A percentile compares a stretch with the other conserved stretches of the same genome.
These are phyloP conservation scores for Cephus rjabovi DNA, from an alignment of 2,888 invertebrate species.

Conservation along the genomic window DNA sequence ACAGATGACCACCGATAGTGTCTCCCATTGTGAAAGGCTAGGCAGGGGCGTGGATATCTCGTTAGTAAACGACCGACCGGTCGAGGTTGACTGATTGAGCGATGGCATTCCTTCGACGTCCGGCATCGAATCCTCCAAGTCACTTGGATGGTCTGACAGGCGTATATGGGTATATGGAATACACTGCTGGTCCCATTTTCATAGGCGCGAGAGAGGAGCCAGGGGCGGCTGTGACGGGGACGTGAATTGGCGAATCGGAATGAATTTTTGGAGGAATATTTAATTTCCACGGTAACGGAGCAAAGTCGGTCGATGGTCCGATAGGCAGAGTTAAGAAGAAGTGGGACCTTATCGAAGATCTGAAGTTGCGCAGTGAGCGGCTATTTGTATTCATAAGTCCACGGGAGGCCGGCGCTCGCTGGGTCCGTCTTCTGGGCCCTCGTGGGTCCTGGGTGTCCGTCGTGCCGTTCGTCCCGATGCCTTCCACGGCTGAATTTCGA, in stretches of 20 bases:
- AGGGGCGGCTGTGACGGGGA: not conserved
- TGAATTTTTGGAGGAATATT: not conserved
- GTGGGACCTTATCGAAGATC: constrained; percentile 61
- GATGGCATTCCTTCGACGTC: constrained; percentile 35
- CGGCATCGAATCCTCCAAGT: constrained; percentile 33
- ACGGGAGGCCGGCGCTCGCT: constrained; percentile 64
- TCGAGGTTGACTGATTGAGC: constrained; percentile 37
- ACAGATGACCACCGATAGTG: constrained; percentile 58
- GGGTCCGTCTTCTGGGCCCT: constrained; percentile 10
- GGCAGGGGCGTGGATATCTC: constrained; percentile 50
- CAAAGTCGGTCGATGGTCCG: constrained; percentile 21
- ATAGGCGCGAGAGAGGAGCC: too few species aligned
- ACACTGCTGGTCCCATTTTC: not conserved
- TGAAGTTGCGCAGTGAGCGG: constrained; percentile 65
- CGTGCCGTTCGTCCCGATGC: constrained; percentile 10
- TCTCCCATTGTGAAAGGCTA: constrained; percentile 54
- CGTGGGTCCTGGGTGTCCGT: constrained; percentile 1
- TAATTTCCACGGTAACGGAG: not conserved
- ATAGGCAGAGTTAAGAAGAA: constrained; percentile 30
- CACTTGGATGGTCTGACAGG: constrained; percentile 15
- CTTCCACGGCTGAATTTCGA: constrained; percentile 6
- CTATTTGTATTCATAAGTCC: constrained; percentile 68
- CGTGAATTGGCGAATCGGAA: not conserved
- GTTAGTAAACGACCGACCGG: constrained; percentile 43
- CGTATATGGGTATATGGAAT: not conserved